Percentiles rank a stretch among this genome's conserved stretches.
Evolutionary conservation across 2,888 invertebrate genomes (phyloP).

Genomic region (Drosophila kokeensis): DNA sequence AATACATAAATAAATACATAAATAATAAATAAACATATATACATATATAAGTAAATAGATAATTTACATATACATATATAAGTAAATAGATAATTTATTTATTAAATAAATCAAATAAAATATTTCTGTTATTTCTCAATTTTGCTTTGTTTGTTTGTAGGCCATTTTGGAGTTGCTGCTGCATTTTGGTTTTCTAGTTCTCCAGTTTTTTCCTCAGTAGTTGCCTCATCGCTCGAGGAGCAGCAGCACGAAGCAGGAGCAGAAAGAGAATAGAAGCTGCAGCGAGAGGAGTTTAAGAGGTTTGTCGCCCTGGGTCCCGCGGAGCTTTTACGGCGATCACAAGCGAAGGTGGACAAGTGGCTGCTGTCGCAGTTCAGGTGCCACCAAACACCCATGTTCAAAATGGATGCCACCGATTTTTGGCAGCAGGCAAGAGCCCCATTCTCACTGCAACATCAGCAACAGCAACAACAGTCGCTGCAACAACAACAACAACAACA

Average conservation of each 20-base stretch:
- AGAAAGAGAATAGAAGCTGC: neutral
- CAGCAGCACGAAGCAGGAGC: neutral
- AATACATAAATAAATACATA: neutral
- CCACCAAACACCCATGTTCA: constrained; percentile 49
- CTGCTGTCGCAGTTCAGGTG: constrained; percentile 88
- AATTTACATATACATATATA: neutral
- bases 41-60: neutral
- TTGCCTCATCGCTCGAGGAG: neutral
- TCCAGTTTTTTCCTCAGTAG: neutral
- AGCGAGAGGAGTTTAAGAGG: constrained; percentile 6
- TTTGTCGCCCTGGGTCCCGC: constrained; percentile 60
- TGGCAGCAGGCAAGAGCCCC: constrained; percentile 84
- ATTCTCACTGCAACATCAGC: constrained; percentile 73
- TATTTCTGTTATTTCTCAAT: neutral
- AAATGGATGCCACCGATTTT: constrained; percentile 84
- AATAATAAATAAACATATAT: neutral
- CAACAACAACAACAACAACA: constrained; percentile 36
- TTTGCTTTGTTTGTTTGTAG: neutral
- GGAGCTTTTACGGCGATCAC: constrained; percentile 49
- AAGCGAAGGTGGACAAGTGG: constrained; percentile 88
- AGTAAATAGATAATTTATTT: neutral
- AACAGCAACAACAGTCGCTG: constrained; percentile 33
- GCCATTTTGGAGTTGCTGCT: neutral
- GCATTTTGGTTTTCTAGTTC: neutral
- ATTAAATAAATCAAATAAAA: neutral